Evolutionary conservation across 2,113 vertebrate genomes (phyloP).

Genomic region (Phalacrocorax carbo): DNA sequence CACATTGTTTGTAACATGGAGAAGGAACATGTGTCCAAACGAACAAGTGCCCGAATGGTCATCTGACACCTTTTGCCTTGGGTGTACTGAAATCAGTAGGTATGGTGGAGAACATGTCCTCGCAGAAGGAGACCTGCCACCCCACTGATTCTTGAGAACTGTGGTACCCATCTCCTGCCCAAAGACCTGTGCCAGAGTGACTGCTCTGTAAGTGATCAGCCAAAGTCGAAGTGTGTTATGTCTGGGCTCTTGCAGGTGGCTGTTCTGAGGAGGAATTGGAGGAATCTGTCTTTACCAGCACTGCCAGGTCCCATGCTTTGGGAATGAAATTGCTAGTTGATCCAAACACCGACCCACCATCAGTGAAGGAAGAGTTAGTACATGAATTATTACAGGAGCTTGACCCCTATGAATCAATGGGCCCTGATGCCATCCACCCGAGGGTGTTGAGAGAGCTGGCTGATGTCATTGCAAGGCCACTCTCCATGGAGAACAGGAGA

Average conservation of each 20-base stretch:
- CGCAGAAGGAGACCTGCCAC: background rate
- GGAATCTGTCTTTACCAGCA: background rate
- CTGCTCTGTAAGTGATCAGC: background rate
- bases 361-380: too few species aligned
- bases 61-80: background rate
- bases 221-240: background rate
- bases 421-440: too few species aligned
- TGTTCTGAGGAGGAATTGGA: background rate
- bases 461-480: too few species aligned
- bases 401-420: too few species aligned
- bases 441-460: too few species aligned
- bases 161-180: background rate
- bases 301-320: too few species aligned
- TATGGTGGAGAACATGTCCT: background rate
- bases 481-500: too few species aligned
- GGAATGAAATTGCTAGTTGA: too few species aligned
- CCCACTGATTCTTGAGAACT: background rate
- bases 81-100: background rate
- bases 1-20: rapidly evolving
- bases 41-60: too few species aligned
- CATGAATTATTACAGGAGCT: too few species aligned
- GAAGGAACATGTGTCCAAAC: background rate
- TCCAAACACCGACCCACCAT: too few species aligned
- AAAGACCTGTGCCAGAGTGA: background rate
- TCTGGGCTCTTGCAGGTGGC: background rate